These are phyloP conservation scores for Scomber scombrus DNA, from an alignment of 2,113 vertebrate species.

Conservation along the genomic window DNA sequence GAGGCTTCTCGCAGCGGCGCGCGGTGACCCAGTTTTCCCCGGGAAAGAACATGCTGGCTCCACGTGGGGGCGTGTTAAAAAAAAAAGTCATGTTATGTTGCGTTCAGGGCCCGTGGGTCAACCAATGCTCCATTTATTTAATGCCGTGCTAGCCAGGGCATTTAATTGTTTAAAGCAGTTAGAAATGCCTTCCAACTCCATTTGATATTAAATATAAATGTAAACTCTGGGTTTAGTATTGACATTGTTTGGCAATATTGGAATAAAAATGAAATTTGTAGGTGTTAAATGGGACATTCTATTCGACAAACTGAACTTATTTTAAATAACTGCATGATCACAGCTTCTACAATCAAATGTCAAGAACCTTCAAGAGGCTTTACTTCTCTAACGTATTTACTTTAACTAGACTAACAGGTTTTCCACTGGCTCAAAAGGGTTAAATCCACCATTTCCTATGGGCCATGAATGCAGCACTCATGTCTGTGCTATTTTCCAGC, in stretches of 20 bases:
- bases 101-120: not conserved
- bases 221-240: not conserved
- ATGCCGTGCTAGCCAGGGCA: not conserved
- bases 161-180: not conserved
- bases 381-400: not conserved
- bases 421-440: no score
- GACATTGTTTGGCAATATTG: not conserved
- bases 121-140: accelerated
- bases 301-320: no score
- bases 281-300: no score
- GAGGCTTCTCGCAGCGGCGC: constrained; percentile 66
- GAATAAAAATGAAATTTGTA: no score
- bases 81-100: not conserved
- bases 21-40: constrained; percentile 81
- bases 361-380: no score
- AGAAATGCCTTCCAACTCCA: not conserved
- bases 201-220: not conserved
- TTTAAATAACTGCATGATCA: no score
- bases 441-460: not conserved
- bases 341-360: not conserved
- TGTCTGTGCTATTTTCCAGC: not conserved
- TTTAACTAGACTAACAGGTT: not conserved
- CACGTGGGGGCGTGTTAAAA: constrained; percentile 82
- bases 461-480: not conserved
- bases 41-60: constrained; percentile 62